phyloP scores from a whole-genome alignment of 2,888 invertebrate species.

The Euproctis similis region DNA sequence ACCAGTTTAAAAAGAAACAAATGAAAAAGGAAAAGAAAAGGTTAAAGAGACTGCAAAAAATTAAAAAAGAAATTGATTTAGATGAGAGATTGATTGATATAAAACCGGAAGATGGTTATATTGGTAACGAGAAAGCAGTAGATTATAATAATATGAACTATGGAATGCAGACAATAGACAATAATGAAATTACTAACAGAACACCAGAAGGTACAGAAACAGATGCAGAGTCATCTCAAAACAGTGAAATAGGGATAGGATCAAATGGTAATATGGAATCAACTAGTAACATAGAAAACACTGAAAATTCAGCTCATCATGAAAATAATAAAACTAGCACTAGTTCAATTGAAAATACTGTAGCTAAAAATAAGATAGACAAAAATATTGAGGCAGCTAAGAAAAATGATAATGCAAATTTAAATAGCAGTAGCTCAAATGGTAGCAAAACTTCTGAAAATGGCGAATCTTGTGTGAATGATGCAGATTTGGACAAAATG shows the following conservation, averaged over 20 bases:
- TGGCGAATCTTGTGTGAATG: conserved; percentile 9
- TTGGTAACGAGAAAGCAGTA: conserved; percentile 45
- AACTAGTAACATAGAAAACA: too few relatives aligned
- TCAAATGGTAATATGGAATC: too few relatives aligned
- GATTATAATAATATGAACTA: conserved; percentile 24
- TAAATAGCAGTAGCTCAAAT: conserved; percentile 3
- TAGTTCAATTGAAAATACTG: neutral
- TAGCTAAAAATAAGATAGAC: neutral
- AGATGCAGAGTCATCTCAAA: too few relatives aligned
- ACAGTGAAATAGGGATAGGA: too few relatives aligned
- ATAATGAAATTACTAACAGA: too few relatives aligned
- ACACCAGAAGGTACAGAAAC: too few relatives aligned
- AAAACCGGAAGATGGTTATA: conserved; percentile 63
- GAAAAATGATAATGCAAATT: neutral
- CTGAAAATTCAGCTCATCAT: too few relatives aligned
- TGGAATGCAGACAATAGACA: too few relatives aligned
- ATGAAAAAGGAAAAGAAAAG: conserved; percentile 48
- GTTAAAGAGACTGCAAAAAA: conserved; percentile 34
- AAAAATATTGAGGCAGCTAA: neutral
- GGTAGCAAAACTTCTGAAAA: conserved; percentile 8
- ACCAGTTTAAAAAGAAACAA: conserved; percentile 45
- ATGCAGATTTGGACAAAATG: conserved; percentile 31
- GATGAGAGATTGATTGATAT: conserved; percentile 56
- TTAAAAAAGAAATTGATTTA: conserved; percentile 28
- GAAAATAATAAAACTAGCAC: too few relatives aligned